These are phyloP conservation scores for Leptinotarsa haldemani DNA, from an alignment of 2,888 invertebrate genomes.

Conservation along the genomic window DNA sequence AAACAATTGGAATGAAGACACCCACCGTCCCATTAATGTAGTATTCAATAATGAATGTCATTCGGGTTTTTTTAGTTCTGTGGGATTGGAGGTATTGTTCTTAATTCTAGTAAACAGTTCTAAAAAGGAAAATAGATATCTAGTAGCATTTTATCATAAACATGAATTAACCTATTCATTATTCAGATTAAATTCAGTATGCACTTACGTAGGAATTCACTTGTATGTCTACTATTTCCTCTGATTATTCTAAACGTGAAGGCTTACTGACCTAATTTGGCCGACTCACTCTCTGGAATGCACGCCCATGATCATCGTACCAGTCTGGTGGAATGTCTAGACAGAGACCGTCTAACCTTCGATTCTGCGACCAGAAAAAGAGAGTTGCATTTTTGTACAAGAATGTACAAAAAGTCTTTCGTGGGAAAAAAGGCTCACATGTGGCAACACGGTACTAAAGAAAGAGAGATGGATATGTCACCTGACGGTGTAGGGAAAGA, in stretches of 20 bases:
- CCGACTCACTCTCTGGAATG: background rate
- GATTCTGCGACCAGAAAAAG: conserved; percentile 48
- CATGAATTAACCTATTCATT: too few relatives aligned
- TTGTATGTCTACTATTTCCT: too few relatives aligned
- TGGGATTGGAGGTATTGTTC: too few relatives aligned
- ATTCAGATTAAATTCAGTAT: too few relatives aligned
- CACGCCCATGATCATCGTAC: conserved; percentile 38
- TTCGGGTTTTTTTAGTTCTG: too few relatives aligned
- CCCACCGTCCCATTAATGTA: too few relatives aligned
- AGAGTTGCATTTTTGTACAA: conserved; percentile 43
- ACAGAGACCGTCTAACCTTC: conserved; percentile 56
- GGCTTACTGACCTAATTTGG: background rate
- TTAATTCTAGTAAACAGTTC: too few relatives aligned
- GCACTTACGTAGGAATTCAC: too few relatives aligned
- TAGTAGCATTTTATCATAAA: too few relatives aligned
- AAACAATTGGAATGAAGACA: too few relatives aligned
- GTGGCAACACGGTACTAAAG: conserved; percentile 47
- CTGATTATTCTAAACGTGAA: background rate
- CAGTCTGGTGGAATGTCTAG: conserved; percentile 61
- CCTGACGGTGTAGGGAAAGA: conserved; percentile 28
- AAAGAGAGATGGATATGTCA: conserved; percentile 27
- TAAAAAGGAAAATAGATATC: too few relatives aligned
- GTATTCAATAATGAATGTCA: too few relatives aligned
- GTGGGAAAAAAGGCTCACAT: conserved; percentile 64
- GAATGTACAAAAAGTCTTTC: conserved; percentile 65